Evolutionary conservation across 2,888 invertebrate species (phyloP).

Genomic region (Caenorhabditis japonica): DNA sequence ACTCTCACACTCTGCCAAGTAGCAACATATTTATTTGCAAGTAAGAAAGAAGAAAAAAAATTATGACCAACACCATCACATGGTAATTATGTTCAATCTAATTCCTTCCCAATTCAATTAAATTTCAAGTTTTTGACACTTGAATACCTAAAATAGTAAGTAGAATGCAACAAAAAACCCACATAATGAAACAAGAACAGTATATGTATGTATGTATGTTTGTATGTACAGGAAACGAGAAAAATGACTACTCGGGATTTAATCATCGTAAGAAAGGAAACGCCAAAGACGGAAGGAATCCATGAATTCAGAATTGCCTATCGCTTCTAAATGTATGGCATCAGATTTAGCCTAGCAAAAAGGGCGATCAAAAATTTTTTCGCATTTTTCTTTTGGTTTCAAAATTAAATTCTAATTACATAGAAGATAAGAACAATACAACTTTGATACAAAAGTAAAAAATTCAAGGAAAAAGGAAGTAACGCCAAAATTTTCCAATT

Average conservation of each 20-base stretch:
- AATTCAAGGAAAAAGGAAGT: constrained; percentile 6
- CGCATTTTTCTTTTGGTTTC: constrained; percentile 14
- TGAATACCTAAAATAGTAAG: constrained; percentile 22
- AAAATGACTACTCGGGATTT: not conserved
- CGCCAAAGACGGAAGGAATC: constrained; percentile 20
- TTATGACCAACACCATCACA: too few species aligned
- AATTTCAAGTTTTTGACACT: constrained; percentile 14
- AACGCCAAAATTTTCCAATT: too few species aligned
- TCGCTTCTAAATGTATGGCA: constrained; percentile 47
- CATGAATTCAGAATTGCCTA: constrained; percentile 39
- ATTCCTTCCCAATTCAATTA: too few species aligned
- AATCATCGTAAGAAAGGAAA: constrained; percentile 6
- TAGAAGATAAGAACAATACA: not conserved
- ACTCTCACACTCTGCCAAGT: too few species aligned
- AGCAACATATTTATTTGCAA: too few species aligned
- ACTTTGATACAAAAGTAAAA: not conserved
- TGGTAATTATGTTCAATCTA: too few species aligned
- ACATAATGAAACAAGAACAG: constrained; percentile 9
- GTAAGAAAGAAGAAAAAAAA: too few species aligned
- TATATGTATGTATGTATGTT: too few species aligned
- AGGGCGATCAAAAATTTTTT: constrained; percentile 5
- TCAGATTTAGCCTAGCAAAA: constrained; percentile 30
- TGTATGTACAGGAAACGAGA: not conserved
- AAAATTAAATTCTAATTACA: constrained; percentile 20
- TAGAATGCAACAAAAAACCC: constrained; percentile 2